phyloP scores from a whole-genome alignment of 2,797 vertebrate species.

The Borostomias antarcticus region DNA sequence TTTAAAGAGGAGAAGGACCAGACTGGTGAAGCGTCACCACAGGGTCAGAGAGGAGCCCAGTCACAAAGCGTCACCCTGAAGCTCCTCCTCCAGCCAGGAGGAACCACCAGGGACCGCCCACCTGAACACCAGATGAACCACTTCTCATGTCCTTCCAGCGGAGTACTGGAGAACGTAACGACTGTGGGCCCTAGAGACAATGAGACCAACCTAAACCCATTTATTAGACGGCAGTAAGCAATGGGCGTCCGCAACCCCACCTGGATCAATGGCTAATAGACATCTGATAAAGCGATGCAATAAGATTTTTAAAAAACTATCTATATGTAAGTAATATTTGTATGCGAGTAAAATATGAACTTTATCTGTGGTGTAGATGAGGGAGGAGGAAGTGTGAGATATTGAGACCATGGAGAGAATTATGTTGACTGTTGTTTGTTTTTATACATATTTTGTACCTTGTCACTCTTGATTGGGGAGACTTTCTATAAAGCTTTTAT shows the following conservation, averaged over 20 bases:
- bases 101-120: neutral
- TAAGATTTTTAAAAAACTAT: constrained; percentile 35
- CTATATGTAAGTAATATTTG: constrained; percentile 40
- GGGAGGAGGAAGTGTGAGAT: constrained; percentile 34
- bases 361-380: constrained; percentile 31
- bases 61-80: neutral
- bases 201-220: constrained; percentile 21
- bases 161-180: neutral
- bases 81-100: neutral
- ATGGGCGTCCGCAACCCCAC: constrained; percentile 41
- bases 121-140: neutral
- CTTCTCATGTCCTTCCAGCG: neutral
- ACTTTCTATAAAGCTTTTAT: constrained; percentile 38
- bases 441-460: constrained; percentile 10
- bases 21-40: constrained; percentile 52
- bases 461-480: constrained; percentile 33
- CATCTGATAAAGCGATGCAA: constrained; percentile 18
- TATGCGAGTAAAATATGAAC: constrained; percentile 38
- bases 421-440: constrained; percentile 17
- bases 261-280: constrained; percentile 30
- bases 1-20: constrained; percentile 45
- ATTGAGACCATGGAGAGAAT: constrained; percentile 41
- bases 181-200: neutral
- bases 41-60: constrained; percentile 38
- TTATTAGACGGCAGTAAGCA: constrained; percentile 32